phyloP scores from a whole-genome alignment of 2,888 invertebrate genomes.

The Rugalucina vietnamica region DNA sequence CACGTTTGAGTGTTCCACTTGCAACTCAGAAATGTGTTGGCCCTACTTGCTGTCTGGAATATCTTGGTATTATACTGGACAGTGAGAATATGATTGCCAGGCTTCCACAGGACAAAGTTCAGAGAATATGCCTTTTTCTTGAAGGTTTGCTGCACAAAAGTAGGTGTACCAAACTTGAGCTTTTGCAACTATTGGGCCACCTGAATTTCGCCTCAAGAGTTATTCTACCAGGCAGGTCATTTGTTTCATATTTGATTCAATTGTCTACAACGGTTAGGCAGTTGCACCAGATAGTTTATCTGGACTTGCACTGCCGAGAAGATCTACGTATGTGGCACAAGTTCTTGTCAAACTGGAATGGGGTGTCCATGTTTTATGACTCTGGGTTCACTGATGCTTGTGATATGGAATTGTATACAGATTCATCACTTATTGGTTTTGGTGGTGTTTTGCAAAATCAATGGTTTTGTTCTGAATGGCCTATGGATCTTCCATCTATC shows the following conservation, averaged over 20 bases:
- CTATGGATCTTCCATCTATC: neutral
- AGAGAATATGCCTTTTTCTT: neutral
- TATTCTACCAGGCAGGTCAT: constrained; percentile 30
- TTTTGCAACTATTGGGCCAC: constrained; percentile 32
- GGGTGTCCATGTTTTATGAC: constrained; percentile 17
- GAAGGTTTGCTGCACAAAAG: neutral
- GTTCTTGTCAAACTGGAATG: constrained; percentile 30
- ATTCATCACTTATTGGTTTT: constrained; percentile 34
- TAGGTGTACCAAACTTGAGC: neutral
- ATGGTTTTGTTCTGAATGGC: constrained; percentile 43
- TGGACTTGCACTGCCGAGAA: neutral
- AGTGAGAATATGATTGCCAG: constrained; percentile 40
- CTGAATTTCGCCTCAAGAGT: constrained; percentile 39
- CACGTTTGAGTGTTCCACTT: constrained; percentile 40
- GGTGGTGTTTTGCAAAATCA: constrained; percentile 34
- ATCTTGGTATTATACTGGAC: constrained; percentile 58
- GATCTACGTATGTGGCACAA: constrained; percentile 32
- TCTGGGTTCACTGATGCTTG: neutral
- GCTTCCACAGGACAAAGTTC: constrained; percentile 20
- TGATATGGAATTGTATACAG: constrained; percentile 24
- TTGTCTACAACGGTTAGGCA: constrained; percentile 26
- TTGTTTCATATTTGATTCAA: constrained; percentile 21
- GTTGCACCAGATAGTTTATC: constrained; percentile 15
- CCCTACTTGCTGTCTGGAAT: constrained; percentile 35
- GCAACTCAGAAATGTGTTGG: constrained; percentile 47